Base-by-base conservation (phyloP, 2,888 invertebrate species). In the Epinotia brunnichana region DNA sequence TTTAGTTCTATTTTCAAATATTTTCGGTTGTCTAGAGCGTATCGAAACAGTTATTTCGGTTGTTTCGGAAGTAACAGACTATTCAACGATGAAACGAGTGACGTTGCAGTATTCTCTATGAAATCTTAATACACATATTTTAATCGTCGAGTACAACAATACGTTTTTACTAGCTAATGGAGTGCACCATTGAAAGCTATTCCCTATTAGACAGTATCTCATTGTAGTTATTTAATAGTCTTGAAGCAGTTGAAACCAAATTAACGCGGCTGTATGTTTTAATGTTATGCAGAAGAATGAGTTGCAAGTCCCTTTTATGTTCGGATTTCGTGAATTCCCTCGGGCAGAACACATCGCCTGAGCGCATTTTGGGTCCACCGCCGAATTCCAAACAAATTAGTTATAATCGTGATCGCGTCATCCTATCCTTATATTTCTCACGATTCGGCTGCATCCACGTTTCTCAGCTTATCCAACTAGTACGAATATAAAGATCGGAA, bases 321-420 rank as follows among this genome's bases (percentile, higher is more conserved):
- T 72, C 76, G 77, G 44, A 41, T 66, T 70, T 73, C 63, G 56
- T 67, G 77, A 77, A 69, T 61, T 75, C 78, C 77, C 79, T 63
- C 74, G 70, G 82, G 83, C 80, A 74, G 41, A 41, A 39, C 61
- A 61, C 73, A 73, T 76, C 77, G 80, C 78, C 78, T 78, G 80
- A 77, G 80, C 77, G 80, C 80, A 84, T 85, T 85, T 81, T 81
- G 79, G 81, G 82, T 80, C 83, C 77, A 70, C 78, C 81, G 78
- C 80, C 79, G 82, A 84, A 87, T 87, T 77, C 86, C 84, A 80
- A 80, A 84, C 84, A 86, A 87, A 87, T 89, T 87, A 83, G 83
- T 81, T 82, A 78, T 81, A 81, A 81, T 81, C 82, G 80, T 76
- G 80, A 79, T 81, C 76, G 83, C 85, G 85, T 85, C 86, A 86